A percentile compares a stretch with the other conserved stretches of the same genome.
Conservation (phyloP, 2,113 vertebrate species). For the Chlorodrepanis virens region DNA sequence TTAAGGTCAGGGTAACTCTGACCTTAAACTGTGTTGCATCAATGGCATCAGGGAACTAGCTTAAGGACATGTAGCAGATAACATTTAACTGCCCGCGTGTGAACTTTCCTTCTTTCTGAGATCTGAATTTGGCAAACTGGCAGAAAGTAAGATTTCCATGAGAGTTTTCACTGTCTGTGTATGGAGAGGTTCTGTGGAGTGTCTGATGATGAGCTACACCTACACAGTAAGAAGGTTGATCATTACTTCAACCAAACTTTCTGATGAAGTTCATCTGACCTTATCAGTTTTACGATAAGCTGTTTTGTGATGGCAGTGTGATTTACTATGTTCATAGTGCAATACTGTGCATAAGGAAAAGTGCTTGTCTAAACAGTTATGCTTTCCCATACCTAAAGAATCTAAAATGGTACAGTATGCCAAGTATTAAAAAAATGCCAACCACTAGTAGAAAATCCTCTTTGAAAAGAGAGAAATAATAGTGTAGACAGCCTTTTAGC, state of each 20-base stretch:
- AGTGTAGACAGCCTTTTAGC: neutral
- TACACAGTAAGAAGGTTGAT: neutral
- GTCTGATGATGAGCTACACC: neutral
- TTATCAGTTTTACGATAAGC: neutral
- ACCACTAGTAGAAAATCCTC: neutral
- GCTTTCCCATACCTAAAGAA: neutral
- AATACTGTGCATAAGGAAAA: neutral
- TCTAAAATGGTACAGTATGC: neutral
- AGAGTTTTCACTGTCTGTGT: neutral
- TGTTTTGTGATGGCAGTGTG: neutral
- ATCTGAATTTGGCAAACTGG: neutral
- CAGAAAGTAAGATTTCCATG: neutral
- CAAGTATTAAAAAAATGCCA: neutral
- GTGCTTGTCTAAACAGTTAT: neutral
- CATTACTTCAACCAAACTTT: neutral
- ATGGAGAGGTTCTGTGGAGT: neutral
- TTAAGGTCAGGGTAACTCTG: neutral
- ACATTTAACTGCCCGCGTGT: neutral
- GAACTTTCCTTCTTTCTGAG: neutral
- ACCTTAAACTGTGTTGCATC: neutral
- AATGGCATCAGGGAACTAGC: neutral
- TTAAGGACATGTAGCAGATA: neutral
- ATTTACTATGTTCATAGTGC: neutral
- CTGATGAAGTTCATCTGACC: neutral
- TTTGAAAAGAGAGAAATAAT: neutral